phyloP scores from a whole-genome alignment of 2,113 vertebrate species.

The Lamprologus tigripictilis region DNA sequence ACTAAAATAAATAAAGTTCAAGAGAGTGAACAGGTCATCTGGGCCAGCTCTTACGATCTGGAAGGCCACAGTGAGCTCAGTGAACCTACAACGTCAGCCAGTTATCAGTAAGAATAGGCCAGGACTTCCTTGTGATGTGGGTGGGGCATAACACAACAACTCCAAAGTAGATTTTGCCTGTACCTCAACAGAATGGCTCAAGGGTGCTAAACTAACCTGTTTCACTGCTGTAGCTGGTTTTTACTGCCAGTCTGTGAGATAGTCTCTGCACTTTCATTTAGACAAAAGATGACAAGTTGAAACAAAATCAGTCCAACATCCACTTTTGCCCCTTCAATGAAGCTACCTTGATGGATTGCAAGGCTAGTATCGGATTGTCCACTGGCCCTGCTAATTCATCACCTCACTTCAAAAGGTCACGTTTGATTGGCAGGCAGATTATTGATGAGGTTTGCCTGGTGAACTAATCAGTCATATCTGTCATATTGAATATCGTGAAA shows the following conservation, averaged over 20 bases:
- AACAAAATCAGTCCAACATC: background rate
- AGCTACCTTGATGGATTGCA: slow-evolving; percentile 38
- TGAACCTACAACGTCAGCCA: fast-evolving
- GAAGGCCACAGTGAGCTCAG: background rate
- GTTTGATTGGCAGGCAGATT: slow-evolving; percentile 60
- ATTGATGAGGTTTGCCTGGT: slow-evolving; percentile 53
- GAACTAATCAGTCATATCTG: slow-evolving; percentile 67
- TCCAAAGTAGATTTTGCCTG: background rate
- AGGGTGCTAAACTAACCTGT: background rate
- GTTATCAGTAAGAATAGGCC: background rate
- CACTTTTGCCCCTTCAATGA: background rate
- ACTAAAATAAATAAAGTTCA: background rate
- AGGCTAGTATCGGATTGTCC: slow-evolving; percentile 1
- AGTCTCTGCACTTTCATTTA: background rate
- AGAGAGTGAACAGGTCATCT: background rate
- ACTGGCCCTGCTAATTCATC: slow-evolving; percentile 45
- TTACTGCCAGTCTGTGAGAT: background rate
- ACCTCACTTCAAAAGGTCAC: slow-evolving; percentile 56
- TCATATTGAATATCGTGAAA: slow-evolving; percentile 61
- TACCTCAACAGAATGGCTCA: background rate
- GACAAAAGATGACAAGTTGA: background rate
- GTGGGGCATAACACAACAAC: background rate
- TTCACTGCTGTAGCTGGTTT: background rate
- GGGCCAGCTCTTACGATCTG: fast-evolving
- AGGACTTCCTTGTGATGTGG: background rate